Percentiles rank a stretch among this genome's conserved stretches.
Evolutionary conservation across 2,113 vertebrate species (phyloP).

Genomic region (Sprattus sprattus): DNA sequence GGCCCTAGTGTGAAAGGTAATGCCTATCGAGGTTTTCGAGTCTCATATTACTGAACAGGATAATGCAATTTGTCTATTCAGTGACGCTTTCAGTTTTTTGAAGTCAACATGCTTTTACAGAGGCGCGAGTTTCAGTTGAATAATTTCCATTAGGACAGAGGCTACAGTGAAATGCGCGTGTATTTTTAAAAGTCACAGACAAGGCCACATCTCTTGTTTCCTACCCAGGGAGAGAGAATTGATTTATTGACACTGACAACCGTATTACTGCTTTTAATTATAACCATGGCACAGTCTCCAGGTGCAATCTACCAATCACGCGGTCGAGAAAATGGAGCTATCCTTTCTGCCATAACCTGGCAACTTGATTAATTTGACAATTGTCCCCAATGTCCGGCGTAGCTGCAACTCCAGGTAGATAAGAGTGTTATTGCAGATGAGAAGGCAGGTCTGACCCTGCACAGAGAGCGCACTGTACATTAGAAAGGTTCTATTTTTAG

Average conservation of each 20-base stretch:
- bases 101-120: not conserved
- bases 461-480: not conserved
- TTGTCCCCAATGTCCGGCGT: constrained; percentile 61
- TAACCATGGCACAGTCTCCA: constrained; percentile 58
- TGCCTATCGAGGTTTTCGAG: not conserved
- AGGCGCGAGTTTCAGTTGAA: not conserved
- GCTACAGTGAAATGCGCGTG: constrained; percentile 17
- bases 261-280: constrained; percentile 75
- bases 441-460: not conserved
- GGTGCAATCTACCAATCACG: constrained; percentile 67
- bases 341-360: constrained; percentile 66
- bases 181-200: constrained; percentile 43
- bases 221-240: constrained; percentile 44
- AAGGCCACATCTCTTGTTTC: constrained; percentile 35
- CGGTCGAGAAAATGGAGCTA: constrained; percentile 64
- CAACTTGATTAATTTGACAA: constrained; percentile 73
- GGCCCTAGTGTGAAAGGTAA: no score
- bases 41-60: not conserved
- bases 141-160: constrained; percentile 11
- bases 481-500: not conserved
- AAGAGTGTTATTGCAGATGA: constrained; percentile 44
- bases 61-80: constrained; percentile 13
- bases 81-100: not conserved
- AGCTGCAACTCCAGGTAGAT: constrained; percentile 59
- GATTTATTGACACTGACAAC: constrained; percentile 73